Conservation (phyloP, 2,113 vertebrate species). For the Dromiciops gliroides region DNA sequence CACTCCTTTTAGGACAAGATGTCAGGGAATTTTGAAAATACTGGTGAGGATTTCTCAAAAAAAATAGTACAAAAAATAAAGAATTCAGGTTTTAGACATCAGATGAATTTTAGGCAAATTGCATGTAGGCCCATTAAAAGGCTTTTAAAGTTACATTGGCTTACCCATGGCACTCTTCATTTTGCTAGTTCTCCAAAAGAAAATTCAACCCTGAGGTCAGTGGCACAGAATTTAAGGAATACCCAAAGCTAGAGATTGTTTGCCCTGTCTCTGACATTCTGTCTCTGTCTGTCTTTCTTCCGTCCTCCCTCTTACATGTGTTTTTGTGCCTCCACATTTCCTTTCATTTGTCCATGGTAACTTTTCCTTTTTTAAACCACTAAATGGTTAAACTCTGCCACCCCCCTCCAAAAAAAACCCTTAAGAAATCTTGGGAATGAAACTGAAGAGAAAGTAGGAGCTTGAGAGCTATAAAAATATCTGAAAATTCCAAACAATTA, state of each 20-base stretch:
- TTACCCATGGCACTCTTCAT: background rate
- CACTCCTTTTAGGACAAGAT: background rate
- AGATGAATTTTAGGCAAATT: background rate
- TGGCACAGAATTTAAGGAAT: background rate
- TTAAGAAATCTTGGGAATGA: constrained; percentile 16
- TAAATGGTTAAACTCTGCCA: background rate
- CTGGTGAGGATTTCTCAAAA: background rate
- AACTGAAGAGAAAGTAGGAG: constrained; percentile 25
- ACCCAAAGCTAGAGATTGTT: background rate
- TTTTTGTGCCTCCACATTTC: constrained; percentile 23
- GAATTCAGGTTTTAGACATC: background rate
- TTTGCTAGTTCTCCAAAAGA: background rate
- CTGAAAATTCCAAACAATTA: constrained; percentile 9
- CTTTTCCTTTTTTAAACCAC: background rate
- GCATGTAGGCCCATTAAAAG: background rate
- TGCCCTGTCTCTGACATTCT: background rate
- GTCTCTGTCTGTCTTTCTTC: background rate
- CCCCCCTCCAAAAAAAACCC: constrained; percentile 19
- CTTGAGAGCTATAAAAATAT: constrained; percentile 24
- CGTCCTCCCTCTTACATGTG: rapidly evolving
- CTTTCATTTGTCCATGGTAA: background rate
- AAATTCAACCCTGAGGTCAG: background rate
- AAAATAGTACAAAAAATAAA: background rate
- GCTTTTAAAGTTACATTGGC: background rate
- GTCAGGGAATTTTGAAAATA: background rate